These are phyloP conservation scores for Poeciliopsis infans DNA, from an alignment of 2,797 vertebrate species.

Conservation along the genomic window DNA sequence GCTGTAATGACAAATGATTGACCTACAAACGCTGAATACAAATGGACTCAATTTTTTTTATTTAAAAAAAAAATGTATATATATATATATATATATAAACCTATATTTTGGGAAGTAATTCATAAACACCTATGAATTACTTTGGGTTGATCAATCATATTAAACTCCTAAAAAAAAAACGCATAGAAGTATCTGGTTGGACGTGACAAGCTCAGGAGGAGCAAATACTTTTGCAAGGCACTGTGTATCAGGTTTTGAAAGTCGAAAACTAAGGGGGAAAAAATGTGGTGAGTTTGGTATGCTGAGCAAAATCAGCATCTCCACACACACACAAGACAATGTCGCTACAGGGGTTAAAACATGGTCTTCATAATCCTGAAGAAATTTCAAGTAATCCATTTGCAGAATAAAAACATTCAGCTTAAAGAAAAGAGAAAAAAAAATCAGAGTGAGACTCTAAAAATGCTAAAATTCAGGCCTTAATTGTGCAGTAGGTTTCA, in stretches of 20 bases:
- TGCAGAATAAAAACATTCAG: constrained; percentile 68
- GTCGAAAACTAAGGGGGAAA: constrained; percentile 7
- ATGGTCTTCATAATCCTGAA: constrained; percentile 52
- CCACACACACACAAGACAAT: constrained; percentile 7
- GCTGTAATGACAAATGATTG: background rate
- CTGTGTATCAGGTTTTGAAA: constrained; percentile 5
- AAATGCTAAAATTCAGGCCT: constrained; percentile 62
- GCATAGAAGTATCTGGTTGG: background rate
- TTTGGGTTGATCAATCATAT: background rate
- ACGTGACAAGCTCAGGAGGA: background rate
- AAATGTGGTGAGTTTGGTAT: constrained; percentile 15
- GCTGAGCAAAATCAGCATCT: constrained; percentile 34
- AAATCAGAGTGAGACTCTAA: constrained; percentile 47
- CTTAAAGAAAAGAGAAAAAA: constrained; percentile 39
- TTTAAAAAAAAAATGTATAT: no score
- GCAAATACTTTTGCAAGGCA: background rate
- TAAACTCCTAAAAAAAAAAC: background rate
- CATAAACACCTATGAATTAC: background rate
- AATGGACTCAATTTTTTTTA: background rate
- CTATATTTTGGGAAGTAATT: no score
- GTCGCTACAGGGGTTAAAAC: constrained; percentile 54
- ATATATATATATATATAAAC: background rate
- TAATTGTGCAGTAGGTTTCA: constrained; percentile 62
- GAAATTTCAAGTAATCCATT: constrained; percentile 70
- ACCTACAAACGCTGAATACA: background rate